phyloP scores from a whole-genome alignment of 1,140 invertebrate species.

The Orussus abietinus region DNA sequence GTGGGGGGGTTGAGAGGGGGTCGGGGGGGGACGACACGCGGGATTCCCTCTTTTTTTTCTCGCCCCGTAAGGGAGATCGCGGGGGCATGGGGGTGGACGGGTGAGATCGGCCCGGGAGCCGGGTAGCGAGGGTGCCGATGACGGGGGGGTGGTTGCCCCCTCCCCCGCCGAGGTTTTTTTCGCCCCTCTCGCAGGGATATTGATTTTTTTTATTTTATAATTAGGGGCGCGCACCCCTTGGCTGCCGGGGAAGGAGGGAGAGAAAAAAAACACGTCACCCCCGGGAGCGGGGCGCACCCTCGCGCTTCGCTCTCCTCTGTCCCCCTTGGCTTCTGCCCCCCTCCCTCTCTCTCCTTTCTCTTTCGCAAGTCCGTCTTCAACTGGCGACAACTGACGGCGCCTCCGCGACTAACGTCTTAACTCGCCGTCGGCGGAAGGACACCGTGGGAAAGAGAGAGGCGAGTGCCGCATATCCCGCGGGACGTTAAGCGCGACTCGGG shows the following conservation, averaged over 20 bases:
- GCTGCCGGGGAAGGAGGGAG: no score
- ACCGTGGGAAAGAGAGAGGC: no score
- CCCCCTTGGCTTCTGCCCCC: background rate
- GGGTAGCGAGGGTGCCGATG: background rate
- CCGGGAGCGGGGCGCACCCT: slow-evolving; percentile 21
- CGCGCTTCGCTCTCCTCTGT: background rate
- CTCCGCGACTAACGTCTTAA: no score
- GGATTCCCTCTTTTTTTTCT: slow-evolving; percentile 51
- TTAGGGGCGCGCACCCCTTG: slow-evolving; percentile 50
- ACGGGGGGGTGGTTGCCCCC: slow-evolving; percentile 1
- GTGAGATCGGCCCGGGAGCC: background rate
- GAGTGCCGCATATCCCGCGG: no score
- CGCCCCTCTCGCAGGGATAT: no score
- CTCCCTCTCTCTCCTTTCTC: background rate
- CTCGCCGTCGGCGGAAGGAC: slow-evolving; percentile 53
- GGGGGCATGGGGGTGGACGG: slow-evolving; percentile 2
- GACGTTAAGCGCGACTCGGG: no score
- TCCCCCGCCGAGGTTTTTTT: slow-evolving; percentile 38
- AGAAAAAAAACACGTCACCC: slow-evolving; percentile 51
- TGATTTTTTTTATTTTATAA: slow-evolving; percentile 57
- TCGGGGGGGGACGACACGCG: slow-evolving; percentile 18
- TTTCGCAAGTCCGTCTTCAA: no score
- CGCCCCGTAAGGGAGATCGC: slow-evolving; percentile 18
- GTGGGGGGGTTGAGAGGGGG: background rate
- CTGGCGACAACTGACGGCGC: no score